Percentiles rank a stretch among this genome's conserved stretches.
Evolutionary conservation across 2,797 vertebrate genomes (phyloP).

Genomic region (Crenuchus spilurus): DNA sequence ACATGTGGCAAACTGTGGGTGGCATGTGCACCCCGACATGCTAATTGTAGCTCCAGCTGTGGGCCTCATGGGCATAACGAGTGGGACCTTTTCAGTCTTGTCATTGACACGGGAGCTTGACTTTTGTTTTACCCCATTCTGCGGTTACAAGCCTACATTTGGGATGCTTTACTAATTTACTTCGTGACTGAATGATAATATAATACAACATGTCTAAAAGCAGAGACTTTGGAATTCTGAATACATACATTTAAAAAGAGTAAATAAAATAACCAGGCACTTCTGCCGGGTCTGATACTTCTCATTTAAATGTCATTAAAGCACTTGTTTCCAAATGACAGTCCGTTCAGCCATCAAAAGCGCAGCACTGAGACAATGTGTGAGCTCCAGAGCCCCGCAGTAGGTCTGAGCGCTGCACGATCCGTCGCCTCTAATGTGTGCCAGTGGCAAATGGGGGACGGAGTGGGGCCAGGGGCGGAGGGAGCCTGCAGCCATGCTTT

Average conservation of each 20-base stretch:
- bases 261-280: too few species aligned
- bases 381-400: slow-evolving; percentile 15
- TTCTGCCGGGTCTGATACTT: not conserved
- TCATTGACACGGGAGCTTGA: slow-evolving; percentile 20
- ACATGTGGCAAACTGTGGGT: slow-evolving; percentile 38
- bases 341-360: slow-evolving; percentile 16
- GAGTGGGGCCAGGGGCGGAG: slow-evolving; percentile 44
- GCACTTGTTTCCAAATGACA: slow-evolving; percentile 9
- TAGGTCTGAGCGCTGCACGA: slow-evolving; percentile 1
- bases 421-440: slow-evolving; percentile 39
- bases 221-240: too few species aligned
- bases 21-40: slow-evolving; percentile 27
- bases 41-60: slow-evolving; percentile 59
- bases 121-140: not conserved
- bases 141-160: slow-evolving; percentile 27
- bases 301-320: not conserved
- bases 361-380: not conserved
- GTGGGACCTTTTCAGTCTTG: slow-evolving; percentile 40
- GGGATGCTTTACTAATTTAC: not conserved
- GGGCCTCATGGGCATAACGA: slow-evolving; percentile 44
- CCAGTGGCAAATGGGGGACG: slow-evolving; percentile 38
- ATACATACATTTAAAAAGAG: too few species aligned
- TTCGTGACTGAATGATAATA: too few species aligned
- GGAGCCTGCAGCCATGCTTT: slow-evolving; percentile 67
- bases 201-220: too few species aligned